Base-by-base conservation (phyloP, 2,113 vertebrate species). In the Aleadryas rufinucha region DNA sequence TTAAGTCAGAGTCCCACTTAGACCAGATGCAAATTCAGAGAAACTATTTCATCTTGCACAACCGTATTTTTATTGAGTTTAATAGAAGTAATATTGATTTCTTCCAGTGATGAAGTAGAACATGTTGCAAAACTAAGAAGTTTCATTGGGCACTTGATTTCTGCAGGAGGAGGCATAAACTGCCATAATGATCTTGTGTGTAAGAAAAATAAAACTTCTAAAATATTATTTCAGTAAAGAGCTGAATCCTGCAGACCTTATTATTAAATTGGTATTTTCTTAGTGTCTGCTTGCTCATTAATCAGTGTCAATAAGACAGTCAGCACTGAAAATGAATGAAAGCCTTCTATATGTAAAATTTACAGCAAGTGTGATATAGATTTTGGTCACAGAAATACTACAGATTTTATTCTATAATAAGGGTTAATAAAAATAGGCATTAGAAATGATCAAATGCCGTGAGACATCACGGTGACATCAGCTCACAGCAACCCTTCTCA, bases 401-500 rank as follows among this genome's bases (percentile, higher is more conserved):
- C 15, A 22, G 33, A 39, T 53, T 63, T 81, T 88, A 13, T 65
- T 90, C 50, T 61, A 4, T 61, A 69, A 54, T 39, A 39, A 54
- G 6, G 9, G 41, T 56, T 78, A 70, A 72, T 66, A 81, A 53
- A 63, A 63, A 28, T 2, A 75, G 17, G 15, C 24, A 53, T 70
- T 54, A 54, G 30, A 90, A 90, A 86, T 39, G 0, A 66, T 33
- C 15, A 66, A 66, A 74, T 59, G 33, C 45, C 26, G 2, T 27
- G 10, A 66, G 35, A 74, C 9, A 35, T 39, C 35, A 6, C 1
- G 0, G 39, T 71, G 44, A 17, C 35, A 56, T 23, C 31, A 56
- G n/a, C 37, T 61, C 1, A 1, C 13, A 64, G 47, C 15, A 59
- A 22, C 44, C 4, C 37, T 65, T 45, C 30, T 30, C 0, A 0